These are phyloP conservation scores for Trissolcus brochymenae DNA, from an alignment of 2,888 invertebrate species.

Conservation along the genomic window DNA sequence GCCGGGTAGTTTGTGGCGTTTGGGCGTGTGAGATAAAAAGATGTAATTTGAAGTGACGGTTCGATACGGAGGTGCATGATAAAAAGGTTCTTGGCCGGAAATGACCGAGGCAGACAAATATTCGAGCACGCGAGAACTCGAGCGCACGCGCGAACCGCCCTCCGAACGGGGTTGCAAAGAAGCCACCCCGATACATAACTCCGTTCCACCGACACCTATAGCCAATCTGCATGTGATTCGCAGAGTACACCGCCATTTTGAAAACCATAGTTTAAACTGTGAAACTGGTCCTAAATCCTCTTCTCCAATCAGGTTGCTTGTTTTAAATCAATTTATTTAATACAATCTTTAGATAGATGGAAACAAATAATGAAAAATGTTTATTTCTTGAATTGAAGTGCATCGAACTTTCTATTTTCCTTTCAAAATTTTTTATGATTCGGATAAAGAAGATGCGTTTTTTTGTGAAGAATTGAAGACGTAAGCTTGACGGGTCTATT, in stretches of 20 bases:
- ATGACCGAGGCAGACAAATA: constrained; percentile 51
- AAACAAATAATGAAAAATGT: too few relatives aligned
- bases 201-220: constrained; percentile 67
- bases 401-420: too few relatives aligned
- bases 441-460: neutral
- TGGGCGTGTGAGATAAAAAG: constrained; percentile 30
- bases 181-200: constrained; percentile 67
- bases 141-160: constrained; percentile 75
- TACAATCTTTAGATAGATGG: too few relatives aligned
- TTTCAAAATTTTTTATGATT: too few relatives aligned
- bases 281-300: constrained; percentile 26
- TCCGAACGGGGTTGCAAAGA: constrained; percentile 66
- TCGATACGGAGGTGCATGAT: constrained; percentile 20
- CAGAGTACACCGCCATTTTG: constrained; percentile 71
- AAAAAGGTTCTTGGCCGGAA: constrained; percentile 53
- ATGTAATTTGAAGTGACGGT: constrained; percentile 30
- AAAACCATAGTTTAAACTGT: constrained; percentile 64
- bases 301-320: too few relatives aligned
- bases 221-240: constrained; percentile 74
- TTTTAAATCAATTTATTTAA: too few relatives aligned
- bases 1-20: constrained; percentile 2
- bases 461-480: neutral
- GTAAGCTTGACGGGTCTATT: constrained; percentile 32
- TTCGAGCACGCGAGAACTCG: constrained; percentile 42
- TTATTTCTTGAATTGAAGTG: too few relatives aligned